Conservation (phyloP, 2,888 invertebrate species). For the Folsomia candida region DNA sequence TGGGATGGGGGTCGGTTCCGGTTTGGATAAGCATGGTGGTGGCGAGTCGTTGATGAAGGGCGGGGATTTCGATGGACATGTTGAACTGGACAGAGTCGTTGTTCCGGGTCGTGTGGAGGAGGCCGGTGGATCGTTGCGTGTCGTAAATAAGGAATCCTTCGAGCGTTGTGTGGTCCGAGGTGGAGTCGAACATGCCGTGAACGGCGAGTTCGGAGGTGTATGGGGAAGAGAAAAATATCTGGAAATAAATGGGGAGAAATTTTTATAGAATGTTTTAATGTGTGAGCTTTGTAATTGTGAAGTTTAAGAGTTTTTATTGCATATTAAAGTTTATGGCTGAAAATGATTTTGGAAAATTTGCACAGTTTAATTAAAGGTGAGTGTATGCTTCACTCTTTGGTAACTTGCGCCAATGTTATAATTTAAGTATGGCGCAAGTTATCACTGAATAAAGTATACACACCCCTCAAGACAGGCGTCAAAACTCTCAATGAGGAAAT, state of each 20-base stretch:
- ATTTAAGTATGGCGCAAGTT: too few relatives aligned
- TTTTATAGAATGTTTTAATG: too few relatives aligned
- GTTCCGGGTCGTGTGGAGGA: slow-evolving; percentile 4
- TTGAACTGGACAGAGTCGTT: background rate
- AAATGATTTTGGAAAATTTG: too few relatives aligned
- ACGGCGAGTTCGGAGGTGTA: slow-evolving; percentile 42
- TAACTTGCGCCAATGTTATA: too few relatives aligned
- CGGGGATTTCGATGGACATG: slow-evolving; percentile 35
- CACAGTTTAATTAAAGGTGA: too few relatives aligned
- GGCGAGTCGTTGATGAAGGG: slow-evolving; percentile 39
- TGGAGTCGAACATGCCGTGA: slow-evolving; percentile 33
- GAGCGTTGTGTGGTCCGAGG: slow-evolving; percentile 23
- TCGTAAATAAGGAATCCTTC: slow-evolving; percentile 29
- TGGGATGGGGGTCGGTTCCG: slow-evolving; percentile 14
- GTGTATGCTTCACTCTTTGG: too few relatives aligned
- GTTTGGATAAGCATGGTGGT: slow-evolving; percentile 18
- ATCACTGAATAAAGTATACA: too few relatives aligned
- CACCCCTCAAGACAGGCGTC: too few relatives aligned
- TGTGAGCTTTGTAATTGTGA: too few relatives aligned
- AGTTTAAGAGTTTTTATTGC: too few relatives aligned
- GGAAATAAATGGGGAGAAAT: background rate
- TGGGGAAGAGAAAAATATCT: slow-evolving; percentile 40
- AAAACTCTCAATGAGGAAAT: too few relatives aligned
- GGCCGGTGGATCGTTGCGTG: slow-evolving; percentile 13
- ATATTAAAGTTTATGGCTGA: background rate